phyloP scores from a whole-genome alignment of 1,140 invertebrate genomes.

The Scylla paramamosain region DNA sequence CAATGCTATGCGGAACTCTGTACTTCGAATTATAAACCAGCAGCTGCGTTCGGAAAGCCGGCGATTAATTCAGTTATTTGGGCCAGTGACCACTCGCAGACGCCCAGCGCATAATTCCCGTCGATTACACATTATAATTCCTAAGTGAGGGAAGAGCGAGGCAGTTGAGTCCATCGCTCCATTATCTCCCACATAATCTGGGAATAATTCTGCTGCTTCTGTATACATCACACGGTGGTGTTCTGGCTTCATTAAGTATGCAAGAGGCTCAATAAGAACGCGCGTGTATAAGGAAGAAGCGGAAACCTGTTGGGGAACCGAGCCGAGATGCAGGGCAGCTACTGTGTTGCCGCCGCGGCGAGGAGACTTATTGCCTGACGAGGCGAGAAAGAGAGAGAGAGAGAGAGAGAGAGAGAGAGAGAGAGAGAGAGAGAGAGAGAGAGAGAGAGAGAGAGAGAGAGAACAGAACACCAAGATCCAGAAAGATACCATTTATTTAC shows the following conservation, averaged over 20 bases:
- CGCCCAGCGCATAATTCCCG: background rate
- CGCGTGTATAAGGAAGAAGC: conserved; percentile 34
- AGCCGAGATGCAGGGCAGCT: background rate
- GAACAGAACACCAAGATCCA: too few relatives aligned
- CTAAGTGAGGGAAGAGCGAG: background rate
- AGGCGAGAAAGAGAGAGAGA: background rate
- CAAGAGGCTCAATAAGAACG: conserved; percentile 37
- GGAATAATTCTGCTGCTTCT: conserved; percentile 25
- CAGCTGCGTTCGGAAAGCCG: background rate
- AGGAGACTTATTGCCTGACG: background rate
- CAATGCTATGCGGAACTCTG: conserved; percentile 9
- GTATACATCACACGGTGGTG: background rate
- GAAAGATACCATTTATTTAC: too few relatives aligned
- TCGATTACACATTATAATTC: background rate
- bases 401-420: background rate
- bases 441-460: background rate
- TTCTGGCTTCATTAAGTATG: conserved; percentile 51
- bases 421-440: background rate
- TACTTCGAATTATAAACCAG: background rate
- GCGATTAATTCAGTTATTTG: background rate
- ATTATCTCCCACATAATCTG: conserved; percentile 10
- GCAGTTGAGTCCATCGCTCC: background rate
- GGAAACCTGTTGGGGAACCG: background rate
- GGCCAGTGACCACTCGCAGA: conserved; percentile 19
- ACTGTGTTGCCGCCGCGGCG: background rate